Evolutionary conservation across 2,888 invertebrate genomes (phyloP).

Genomic region (Camptogramma bilineatum): DNA sequence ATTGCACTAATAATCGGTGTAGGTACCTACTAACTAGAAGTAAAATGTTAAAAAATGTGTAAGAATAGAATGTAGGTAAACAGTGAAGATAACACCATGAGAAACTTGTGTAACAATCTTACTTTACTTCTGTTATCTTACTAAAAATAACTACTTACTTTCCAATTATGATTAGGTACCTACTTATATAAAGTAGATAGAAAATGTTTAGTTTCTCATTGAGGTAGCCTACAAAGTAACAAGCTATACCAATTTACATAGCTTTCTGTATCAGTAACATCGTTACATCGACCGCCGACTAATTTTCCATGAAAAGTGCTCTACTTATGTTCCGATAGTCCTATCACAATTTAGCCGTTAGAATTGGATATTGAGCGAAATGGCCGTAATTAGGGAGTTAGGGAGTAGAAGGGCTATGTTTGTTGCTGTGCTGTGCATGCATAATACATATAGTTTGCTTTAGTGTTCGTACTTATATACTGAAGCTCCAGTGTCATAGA

Average conservation of each 20-base stretch:
- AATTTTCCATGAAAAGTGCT: slow-evolving; percentile 21
- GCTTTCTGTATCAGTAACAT: slow-evolving; percentile 29
- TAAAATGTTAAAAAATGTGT: no score
- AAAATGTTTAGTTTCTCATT: not conserved
- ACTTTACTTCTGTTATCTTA: no score
- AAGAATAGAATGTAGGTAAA: no score
- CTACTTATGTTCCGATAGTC: slow-evolving; percentile 2
- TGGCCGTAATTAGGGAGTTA: not conserved
- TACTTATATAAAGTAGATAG: no score
- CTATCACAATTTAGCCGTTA: not conserved
- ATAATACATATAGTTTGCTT: not conserved
- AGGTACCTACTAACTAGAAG: no score
- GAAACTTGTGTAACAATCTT: no score
- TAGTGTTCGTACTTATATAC: no score
- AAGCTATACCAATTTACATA: slow-evolving; percentile 16
- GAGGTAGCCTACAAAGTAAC: not conserved
- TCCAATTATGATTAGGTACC: no score
- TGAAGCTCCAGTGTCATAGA: no score
- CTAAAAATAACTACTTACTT: no score
- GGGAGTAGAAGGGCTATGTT: not conserved
- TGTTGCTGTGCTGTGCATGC: not conserved
- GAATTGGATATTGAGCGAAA: not conserved
- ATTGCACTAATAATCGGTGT: no score
- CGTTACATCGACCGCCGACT: slow-evolving; percentile 24
- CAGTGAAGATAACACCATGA: no score